These are phyloP conservation scores for Erpobdella octoculata DNA, from an alignment of 2,888 invertebrate genomes.

Conservation along the genomic window DNA sequence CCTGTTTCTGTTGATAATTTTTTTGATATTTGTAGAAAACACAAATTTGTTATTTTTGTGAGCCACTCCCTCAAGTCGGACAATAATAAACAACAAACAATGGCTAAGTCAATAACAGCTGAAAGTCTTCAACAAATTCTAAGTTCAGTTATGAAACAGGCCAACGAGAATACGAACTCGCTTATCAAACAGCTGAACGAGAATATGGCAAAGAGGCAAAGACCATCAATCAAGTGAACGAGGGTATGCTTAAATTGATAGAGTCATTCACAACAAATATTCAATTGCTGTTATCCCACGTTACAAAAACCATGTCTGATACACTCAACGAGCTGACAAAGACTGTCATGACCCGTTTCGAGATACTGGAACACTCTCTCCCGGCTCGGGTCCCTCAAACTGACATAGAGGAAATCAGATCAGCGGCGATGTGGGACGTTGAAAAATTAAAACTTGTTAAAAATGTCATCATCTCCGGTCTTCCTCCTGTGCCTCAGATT, in stretches of 20 bases:
- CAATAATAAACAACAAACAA: too few relatives aligned
- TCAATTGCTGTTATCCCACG: not conserved
- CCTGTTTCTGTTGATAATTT: too few relatives aligned
- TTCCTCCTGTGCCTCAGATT: not conserved
- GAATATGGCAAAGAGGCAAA: too few relatives aligned
- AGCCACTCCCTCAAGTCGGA: too few relatives aligned
- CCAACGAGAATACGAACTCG: too few relatives aligned
- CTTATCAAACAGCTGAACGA: too few relatives aligned
- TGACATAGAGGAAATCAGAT: not conserved
- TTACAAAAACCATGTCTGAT: not conserved
- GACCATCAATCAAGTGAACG: too few relatives aligned
- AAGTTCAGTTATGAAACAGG: too few relatives aligned
- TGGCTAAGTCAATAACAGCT: too few relatives aligned
- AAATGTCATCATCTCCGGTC: not conserved
- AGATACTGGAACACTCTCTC: not conserved
- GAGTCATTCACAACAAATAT: not conserved
- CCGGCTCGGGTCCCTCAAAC: not conserved
- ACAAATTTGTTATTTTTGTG: too few relatives aligned
- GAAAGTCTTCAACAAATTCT: too few relatives aligned
- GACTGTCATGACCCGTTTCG: not conserved
- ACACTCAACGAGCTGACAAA: not conserved
- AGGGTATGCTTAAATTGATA: not conserved
- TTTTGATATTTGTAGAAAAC: too few relatives aligned
- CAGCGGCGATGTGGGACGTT: not conserved
- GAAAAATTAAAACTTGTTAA: not conserved